Evolutionary conservation across 2,888 invertebrate genomes (phyloP).

Genomic region (Ormyrus labotus): DNA sequence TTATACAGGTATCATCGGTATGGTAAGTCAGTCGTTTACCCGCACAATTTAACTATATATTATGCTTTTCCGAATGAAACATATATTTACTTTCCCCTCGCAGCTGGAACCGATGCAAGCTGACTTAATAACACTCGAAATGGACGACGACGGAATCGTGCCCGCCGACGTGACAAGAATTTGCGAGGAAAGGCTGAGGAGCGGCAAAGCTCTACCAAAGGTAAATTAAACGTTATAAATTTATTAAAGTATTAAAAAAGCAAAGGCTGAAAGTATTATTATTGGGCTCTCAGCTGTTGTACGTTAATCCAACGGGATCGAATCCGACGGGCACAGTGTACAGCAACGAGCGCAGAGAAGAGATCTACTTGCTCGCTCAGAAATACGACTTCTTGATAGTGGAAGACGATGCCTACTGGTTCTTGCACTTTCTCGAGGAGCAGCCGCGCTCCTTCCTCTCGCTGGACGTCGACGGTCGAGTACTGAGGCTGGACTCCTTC

Average conservation of each 20-base stretch:
- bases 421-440: slow-evolving; percentile 82
- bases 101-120: slow-evolving; percentile 83
- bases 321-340: slow-evolving; percentile 87
- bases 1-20: slow-evolving; percentile 80
- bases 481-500: slow-evolving; percentile 86
- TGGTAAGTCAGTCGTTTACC: neutral
- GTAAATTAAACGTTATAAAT: slow-evolving; percentile 58
- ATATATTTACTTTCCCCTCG: neutral
- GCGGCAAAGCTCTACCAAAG: slow-evolving; percentile 74
- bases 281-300: slow-evolving; percentile 78
- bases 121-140: slow-evolving; percentile 81
- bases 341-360: slow-evolving; percentile 79
- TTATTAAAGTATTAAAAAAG: neutral
- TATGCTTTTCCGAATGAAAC: too few species aligned
- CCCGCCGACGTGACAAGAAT: slow-evolving; percentile 79
- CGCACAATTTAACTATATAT: too few species aligned
- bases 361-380: slow-evolving; percentile 85
- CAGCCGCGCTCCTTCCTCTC: slow-evolving; percentile 83
- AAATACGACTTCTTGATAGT: slow-evolving; percentile 86
- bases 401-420: slow-evolving; percentile 90
- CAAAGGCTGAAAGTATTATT: neutral
- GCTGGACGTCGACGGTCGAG: slow-evolving; percentile 85
- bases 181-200: slow-evolving; percentile 77
- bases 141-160: slow-evolving; percentile 83
- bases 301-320: slow-evolving; percentile 85